phyloP scores from a whole-genome alignment of 2,888 invertebrate species.

The Lamellibrachia columna region DNA sequence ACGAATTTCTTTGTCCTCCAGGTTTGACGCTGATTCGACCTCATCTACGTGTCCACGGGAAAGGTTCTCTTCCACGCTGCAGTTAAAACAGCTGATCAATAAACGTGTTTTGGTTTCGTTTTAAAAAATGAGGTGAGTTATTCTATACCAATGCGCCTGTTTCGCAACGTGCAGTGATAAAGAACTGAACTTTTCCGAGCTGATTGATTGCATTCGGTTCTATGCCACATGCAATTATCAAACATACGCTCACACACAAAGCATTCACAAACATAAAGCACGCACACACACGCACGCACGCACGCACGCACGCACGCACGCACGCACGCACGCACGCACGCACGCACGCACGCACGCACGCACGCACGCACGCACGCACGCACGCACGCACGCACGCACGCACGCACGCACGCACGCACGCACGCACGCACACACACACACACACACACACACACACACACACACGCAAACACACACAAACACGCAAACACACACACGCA shows the following conservation, averaged over 20 bases:
- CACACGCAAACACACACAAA: neutral
- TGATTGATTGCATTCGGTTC: neutral
- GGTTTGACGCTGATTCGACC: neutral
- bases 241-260: neutral
- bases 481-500: neutral
- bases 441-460: neutral
- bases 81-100: neutral
- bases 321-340: neutral
- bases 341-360: neutral
- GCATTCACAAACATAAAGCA: neutral
- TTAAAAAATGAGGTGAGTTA: no score
- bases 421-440: neutral
- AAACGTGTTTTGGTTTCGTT: neutral
- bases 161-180: no score
- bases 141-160: no score
- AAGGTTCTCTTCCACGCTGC: neutral
- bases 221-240: neutral
- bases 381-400: neutral
- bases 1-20: neutral
- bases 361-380: neutral
- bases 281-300: neutral
- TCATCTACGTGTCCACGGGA: neutral
- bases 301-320: neutral
- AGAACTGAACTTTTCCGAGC: no score
- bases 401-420: no score